Evolutionary conservation across 2,888 invertebrate genomes (phyloP).

Genomic region (Sturmia bella): DNA sequence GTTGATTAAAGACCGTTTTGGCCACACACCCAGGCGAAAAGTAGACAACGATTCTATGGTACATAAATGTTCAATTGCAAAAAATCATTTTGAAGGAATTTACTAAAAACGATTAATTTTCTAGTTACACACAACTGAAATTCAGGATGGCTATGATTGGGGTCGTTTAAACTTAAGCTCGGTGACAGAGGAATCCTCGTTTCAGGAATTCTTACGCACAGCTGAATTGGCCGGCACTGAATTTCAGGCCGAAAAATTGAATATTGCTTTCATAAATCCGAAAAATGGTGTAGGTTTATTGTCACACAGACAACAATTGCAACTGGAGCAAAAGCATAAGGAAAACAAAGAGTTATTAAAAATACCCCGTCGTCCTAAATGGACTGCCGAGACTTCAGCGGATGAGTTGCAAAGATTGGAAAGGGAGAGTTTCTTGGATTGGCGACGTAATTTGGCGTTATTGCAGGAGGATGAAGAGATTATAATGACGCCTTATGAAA

Average conservation of each 20-base stretch:
- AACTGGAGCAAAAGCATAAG: constrained; percentile 83
- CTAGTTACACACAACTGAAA: constrained; percentile 90
- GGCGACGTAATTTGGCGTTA: constrained; percentile 92
- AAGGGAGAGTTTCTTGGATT: constrained; percentile 92
- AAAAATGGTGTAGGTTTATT: constrained; percentile 85
- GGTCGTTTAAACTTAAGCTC: constrained; percentile 94
- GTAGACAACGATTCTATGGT: constrained; percentile 90
- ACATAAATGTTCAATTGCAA: constrained; percentile 72
- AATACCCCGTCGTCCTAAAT: constrained; percentile 94
- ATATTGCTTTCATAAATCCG: constrained; percentile 89
- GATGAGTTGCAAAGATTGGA: constrained; percentile 92
- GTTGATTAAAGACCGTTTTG: constrained; percentile 89
- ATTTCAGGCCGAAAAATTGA: constrained; percentile 94
- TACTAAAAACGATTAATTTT: neutral
- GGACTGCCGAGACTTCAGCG: constrained; percentile 88
- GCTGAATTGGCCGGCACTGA: constrained; percentile 97
- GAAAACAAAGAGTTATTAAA: constrained; percentile 86
- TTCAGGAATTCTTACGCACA: constrained; percentile 97
- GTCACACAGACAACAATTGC: constrained; percentile 83
- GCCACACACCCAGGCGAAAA: constrained; percentile 85
- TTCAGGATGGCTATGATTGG: constrained; percentile 96
- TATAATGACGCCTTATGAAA: constrained; percentile 97
- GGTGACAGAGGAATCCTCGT: constrained; percentile 96
- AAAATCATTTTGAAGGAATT: neutral
- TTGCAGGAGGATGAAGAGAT: constrained; percentile 91